Base-by-base conservation (phyloP, 2,888 invertebrate species). In the Euplexia lucipara region DNA sequence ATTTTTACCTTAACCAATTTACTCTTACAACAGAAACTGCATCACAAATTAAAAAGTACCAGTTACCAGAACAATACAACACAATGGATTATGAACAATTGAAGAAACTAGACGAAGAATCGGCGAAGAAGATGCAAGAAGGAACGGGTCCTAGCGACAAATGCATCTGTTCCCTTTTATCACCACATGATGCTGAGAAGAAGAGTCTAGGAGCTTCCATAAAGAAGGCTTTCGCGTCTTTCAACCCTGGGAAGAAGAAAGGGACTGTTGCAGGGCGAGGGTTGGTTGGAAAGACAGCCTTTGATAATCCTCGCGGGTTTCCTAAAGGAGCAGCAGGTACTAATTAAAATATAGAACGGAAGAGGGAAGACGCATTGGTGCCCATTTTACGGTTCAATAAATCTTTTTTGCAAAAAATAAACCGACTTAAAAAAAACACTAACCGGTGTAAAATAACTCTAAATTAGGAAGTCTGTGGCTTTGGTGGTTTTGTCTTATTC, bases 51-150 rank as follows among this genome's bases (percentile, higher is more conserved):
- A 1, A 9, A 22, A 32, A 44, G 2, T 12, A 3, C 12, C 22
- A 2, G 16, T 20, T 37, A 6, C 14, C 14, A 22, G 12, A 44
- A n/a, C 30, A 37, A 9, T 12, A 30, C 9, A 22, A n/a, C 35
- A 57, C 26, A 58, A 88, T 88, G 88, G 81, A 86, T 63, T 89
- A 88, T 66, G 57, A 71, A 1, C 62, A 86, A 69, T 54, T 88
- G 0, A 89, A 86, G 60, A 88, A 88, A 69, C 53, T 90, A 0
- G 91, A 91, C 7, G 87, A 90, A 7, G 84, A 87, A 0, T 87
- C 90, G 0, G 65, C 86, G 0, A 69, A 75, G 32, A 76, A 83
- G 5, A 18, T 91, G n/a, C 72, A 70, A 0, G 91, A 91, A 57
- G 90, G 86, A 0, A 49, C 75, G 0, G 91, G 91, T 0, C 91